These are phyloP conservation scores for Beris chalybata DNA, from an alignment of 2,888 invertebrate genomes.

Conservation along the genomic window DNA sequence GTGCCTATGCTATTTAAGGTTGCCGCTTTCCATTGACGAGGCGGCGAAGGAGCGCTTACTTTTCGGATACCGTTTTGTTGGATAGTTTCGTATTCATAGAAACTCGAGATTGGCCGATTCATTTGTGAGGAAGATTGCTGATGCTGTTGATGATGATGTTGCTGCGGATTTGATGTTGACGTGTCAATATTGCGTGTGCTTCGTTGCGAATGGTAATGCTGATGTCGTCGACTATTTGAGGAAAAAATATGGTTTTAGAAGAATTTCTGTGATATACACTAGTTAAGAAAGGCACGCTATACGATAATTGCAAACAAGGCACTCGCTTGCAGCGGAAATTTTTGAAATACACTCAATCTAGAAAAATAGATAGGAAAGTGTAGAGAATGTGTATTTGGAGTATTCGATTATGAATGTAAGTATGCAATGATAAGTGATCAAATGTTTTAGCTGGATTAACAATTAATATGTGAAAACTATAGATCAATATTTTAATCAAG, in stretches of 20 bases:
- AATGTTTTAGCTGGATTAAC: background rate
- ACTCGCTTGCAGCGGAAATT: slow-evolving; percentile 26
- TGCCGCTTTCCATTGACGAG: slow-evolving; percentile 51
- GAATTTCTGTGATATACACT: background rate
- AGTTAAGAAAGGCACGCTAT: background rate
- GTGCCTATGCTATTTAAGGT: slow-evolving; percentile 47
- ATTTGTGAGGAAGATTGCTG: slow-evolving; percentile 62
- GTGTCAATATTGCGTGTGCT: slow-evolving; percentile 51
- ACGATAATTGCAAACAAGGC: slow-evolving; percentile 17
- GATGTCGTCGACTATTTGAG: slow-evolving; percentile 63
- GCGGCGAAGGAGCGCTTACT: slow-evolving; percentile 39
- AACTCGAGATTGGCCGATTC: slow-evolving; percentile 74
- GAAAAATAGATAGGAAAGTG: slow-evolving; percentile 26
- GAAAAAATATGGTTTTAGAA: too few species aligned
- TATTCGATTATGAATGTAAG: slow-evolving; percentile 10
- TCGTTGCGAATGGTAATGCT: slow-evolving; percentile 68
- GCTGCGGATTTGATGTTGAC: slow-evolving; percentile 32
- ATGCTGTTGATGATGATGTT: slow-evolving; percentile 24
- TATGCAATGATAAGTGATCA: background rate
- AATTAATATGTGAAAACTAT: background rate
- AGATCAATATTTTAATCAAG: background rate
- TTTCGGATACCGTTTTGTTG: slow-evolving; percentile 58
- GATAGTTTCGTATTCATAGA: slow-evolving; percentile 82
- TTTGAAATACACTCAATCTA: slow-evolving; percentile 24
- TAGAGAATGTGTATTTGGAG: background rate